Evolutionary conservation across 2,797 vertebrate species (phyloP).

Genomic region (Lithobates sylvaticus): DNA sequence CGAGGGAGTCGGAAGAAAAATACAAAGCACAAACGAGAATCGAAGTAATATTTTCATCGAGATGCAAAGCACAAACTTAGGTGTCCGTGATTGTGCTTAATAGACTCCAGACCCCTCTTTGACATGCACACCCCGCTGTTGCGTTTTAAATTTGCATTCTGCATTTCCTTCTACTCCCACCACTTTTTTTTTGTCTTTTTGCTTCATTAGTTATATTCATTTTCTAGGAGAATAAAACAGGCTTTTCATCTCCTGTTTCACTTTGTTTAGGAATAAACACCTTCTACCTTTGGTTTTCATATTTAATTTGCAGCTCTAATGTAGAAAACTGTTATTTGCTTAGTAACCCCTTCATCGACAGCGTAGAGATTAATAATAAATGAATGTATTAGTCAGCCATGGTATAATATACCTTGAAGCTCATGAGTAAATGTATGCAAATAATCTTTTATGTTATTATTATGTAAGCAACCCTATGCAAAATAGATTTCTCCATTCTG

Average conservation of each 20-base stretch:
- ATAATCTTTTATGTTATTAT: no score
- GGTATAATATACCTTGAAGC: no score
- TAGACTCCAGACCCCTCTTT: slow-evolving; percentile 56
- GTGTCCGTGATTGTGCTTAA: slow-evolving; percentile 59
- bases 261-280: slow-evolving; percentile 50
- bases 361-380: not conserved
- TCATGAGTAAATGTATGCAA: no score
- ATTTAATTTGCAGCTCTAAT: slow-evolving; percentile 37
- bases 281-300: slow-evolving; percentile 18
- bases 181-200: slow-evolving; percentile 43
- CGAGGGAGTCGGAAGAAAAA: slow-evolving; percentile 32
- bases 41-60: slow-evolving; percentile 55
- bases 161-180: slow-evolving; percentile 40
- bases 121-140: slow-evolving; percentile 55
- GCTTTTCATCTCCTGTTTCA: slow-evolving; percentile 54
- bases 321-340: slow-evolving; percentile 23
- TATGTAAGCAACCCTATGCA: no score
- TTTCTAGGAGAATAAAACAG: slow-evolving; percentile 38
- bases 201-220: slow-evolving; percentile 59
- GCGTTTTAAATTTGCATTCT: slow-evolving; percentile 54
- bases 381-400: not conserved
- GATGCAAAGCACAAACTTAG: slow-evolving; percentile 60
- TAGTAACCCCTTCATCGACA: slow-evolving; percentile 17
- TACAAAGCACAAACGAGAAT: slow-evolving; percentile 30
- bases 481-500: no score